Conservation (phyloP, 23 tunicate species). For the Aplidium turbinatum region DNA sequence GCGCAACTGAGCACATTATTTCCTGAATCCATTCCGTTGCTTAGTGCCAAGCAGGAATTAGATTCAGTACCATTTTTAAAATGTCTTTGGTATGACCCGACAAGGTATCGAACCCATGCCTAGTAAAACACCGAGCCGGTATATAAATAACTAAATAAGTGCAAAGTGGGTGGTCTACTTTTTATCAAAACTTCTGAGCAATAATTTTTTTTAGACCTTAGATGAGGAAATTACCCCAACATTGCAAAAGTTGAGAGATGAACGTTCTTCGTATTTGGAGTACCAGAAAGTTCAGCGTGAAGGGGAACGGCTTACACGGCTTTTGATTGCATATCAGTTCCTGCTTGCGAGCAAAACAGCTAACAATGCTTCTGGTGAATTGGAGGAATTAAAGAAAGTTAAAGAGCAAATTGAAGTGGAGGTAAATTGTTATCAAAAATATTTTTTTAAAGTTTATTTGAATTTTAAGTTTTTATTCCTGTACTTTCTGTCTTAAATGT, state of each 20-base stretch:
- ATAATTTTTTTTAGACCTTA: constrained; percentile 42
- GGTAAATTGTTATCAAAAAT: constrained; percentile 6
- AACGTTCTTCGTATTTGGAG: constrained; percentile 72
- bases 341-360: constrained; percentile 34
- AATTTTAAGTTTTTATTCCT: too few species aligned
- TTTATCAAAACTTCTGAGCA: neutral
- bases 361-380: constrained; percentile 34
- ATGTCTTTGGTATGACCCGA: too few species aligned
- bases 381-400: constrained; percentile 52
- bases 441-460: too few species aligned
- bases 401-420: constrained; percentile 44
- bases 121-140: neutral
- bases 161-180: too few species aligned
- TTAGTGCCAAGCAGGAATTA: too few species aligned
- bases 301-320: constrained; percentile 54
- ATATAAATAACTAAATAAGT: too few species aligned
- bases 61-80: too few species aligned
- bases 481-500: too few species aligned
- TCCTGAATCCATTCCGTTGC: too few species aligned
- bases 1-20: too few species aligned
- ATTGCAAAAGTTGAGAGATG: constrained; percentile 72
- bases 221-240: constrained; percentile 91
- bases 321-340: constrained; percentile 80
- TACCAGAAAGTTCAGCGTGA: constrained; percentile 85
- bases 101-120: neutral